These are phyloP conservation scores for Caradrina kadenii DNA, from an alignment of 2,888 invertebrate genomes.

Conservation along the genomic window DNA sequence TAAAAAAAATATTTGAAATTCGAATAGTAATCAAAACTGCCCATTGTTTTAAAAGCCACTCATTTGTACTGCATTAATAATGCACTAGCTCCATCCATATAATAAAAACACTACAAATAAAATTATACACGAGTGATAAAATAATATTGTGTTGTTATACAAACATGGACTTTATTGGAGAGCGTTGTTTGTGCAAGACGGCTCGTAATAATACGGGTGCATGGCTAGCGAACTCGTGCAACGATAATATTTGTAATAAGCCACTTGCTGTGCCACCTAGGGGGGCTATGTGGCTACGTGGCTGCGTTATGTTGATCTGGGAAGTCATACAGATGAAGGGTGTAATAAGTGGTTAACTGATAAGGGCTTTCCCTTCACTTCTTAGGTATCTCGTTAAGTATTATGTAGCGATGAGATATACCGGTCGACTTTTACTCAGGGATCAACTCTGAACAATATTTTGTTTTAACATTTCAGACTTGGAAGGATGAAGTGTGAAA, in stretches of 20 bases:
- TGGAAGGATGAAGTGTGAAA: no score
- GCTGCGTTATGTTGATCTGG: neutral
- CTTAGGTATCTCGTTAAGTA: no score
- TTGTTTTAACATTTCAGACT: no score
- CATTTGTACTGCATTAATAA: slow-evolving; percentile 6
- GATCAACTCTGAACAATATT: no score
- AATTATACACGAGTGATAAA: slow-evolving; percentile 56
- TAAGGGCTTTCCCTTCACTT: neutral
- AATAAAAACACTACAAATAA: slow-evolving; percentile 48
- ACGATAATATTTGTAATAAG: slow-evolving; percentile 53
- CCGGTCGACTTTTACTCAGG: no score
- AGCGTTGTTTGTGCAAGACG: slow-evolving; percentile 55
- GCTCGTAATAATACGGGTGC: slow-evolving; percentile 50
- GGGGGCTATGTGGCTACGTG: neutral
- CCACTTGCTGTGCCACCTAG: slow-evolving; percentile 40
- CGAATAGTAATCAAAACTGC: neutral
- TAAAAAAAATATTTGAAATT: no score
- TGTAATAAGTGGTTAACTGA: neutral
- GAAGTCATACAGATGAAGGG: neutral
- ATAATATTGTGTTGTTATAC: slow-evolving; percentile 42
- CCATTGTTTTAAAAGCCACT: neutral
- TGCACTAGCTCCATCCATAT: slow-evolving; percentile 12
- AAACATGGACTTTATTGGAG: slow-evolving; percentile 54
- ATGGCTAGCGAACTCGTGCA: slow-evolving; percentile 41
- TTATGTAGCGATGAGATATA: no score